Conservation (phyloP, 2,888 invertebrate species). For the Podotricha telesiphe region DNA sequence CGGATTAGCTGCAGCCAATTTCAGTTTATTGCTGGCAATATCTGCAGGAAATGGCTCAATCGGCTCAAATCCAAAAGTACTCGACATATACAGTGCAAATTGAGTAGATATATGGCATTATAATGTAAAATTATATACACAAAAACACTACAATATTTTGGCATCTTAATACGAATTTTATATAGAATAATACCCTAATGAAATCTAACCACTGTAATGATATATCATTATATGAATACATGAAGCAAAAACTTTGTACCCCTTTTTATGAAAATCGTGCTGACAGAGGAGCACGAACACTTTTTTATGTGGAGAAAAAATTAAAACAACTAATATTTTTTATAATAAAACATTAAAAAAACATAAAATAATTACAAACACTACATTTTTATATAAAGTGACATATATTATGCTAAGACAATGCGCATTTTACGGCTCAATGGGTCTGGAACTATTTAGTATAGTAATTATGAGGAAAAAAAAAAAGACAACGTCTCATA, state of each 20-base stretch:
- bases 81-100: neutral
- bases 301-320: neutral
- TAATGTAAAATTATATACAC: neutral
- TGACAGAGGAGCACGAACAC: neutral
- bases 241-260: neutral
- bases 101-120: neutral
- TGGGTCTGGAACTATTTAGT: no score
- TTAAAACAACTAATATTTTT: neutral
- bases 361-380: no score
- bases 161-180: neutral
- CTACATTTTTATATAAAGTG: no score
- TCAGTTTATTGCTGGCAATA: conserved; percentile 50
- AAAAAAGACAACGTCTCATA: no score
- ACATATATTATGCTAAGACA: no score
- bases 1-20: conserved; percentile 51
- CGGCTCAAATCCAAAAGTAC: conserved; percentile 25
- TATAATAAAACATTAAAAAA: no score
- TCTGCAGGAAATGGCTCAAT: conserved; percentile 44
- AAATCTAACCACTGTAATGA: neutral
- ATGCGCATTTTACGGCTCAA: no score
- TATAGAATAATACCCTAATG: neutral
- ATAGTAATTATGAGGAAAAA: no score
- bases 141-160: neutral
- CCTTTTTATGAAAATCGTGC: neutral
- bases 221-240: neutral